Evolutionary conservation across 2,888 invertebrate species (phyloP), one percentile per base, ranked within the genome.

Genomic region (Polydrusus cervinus): DNA sequence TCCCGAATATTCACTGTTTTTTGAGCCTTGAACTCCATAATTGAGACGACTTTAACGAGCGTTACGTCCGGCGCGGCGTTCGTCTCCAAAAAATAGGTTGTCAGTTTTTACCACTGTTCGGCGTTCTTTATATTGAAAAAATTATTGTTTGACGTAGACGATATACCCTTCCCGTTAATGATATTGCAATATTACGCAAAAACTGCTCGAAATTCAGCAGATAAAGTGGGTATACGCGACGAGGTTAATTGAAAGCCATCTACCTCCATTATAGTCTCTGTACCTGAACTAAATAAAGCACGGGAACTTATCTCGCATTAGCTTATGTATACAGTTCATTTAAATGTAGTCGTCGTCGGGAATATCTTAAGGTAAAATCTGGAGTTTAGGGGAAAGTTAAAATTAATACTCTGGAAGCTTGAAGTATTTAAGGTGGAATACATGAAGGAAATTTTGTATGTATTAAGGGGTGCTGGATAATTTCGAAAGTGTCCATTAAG

Each of bases 231-330:
- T 79, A 78, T 73, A 81, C 79, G 81, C 80, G 79, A 81, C 78
- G 82, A 85, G 85, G 85, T 85, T 86, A 86, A 86, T 86, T 86
- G 85, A 86, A 86, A 85, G 82, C 85, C 83, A 85, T 86, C 85
- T 83, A 85, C 85, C 85, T 85, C 84, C 82, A 85, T 85, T 86
- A 82, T 82, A 84, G 82, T 83, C 82, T 84, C 82, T 84, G 83
- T 84, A 86, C 86, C 86, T 85, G 85, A 84, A 81, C 79, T 81
- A 80, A 78, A 80, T 81, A 82, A 83, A 84, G 83, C 83, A 81
- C 80, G 80, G 81, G 82, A 84, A 85, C 82, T 84, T 83, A 83
- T 83, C 82, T 82, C 76, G 79, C 81, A 79, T 78, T 80, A 81
- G 81, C 78, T 78, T 76, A 75, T 78, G 79, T 74, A 78, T 71